Conservation (phyloP, 2,888 invertebrate species). For the Athalia circularis region DNA sequence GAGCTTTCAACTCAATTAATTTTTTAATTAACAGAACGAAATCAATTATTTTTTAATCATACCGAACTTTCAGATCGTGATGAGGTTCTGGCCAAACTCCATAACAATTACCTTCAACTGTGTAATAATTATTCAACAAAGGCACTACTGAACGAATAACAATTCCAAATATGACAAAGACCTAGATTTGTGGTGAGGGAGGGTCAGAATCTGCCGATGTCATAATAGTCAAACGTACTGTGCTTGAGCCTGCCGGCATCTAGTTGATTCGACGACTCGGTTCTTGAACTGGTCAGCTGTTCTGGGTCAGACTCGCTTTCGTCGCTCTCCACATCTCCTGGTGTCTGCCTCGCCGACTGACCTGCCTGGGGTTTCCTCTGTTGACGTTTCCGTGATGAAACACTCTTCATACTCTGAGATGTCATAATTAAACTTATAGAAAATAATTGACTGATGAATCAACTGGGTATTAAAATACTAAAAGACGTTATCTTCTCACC, state of each 20-base stretch:
- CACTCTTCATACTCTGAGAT: conserved; percentile 72
- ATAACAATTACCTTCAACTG: conserved; percentile 8
- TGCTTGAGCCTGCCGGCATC: conserved; percentile 82
- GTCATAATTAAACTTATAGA: conserved; percentile 47
- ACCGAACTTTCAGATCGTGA: neutral
- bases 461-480: neutral
- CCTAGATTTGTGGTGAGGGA: conserved; percentile 44
- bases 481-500: conserved; percentile 1
- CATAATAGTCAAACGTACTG: conserved; percentile 75
- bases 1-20: too few species aligned
- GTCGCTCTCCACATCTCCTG: conserved; percentile 81
- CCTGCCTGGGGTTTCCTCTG: conserved; percentile 76
- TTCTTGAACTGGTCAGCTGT: conserved; percentile 83
- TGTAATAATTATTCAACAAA: conserved; percentile 3
- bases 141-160: conserved; percentile 37
- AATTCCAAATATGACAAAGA: conserved; percentile 42
- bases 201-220: conserved; percentile 46
- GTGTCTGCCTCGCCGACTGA: conserved; percentile 57
- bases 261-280: conserved; percentile 85
- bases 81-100: conserved; percentile 23
- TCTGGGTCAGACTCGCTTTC: conserved; percentile 86
- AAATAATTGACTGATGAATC: conserved; percentile 17
- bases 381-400: conserved; percentile 77
- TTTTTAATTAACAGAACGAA: too few species aligned
- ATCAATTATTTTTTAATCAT: too few species aligned